These are phyloP conservation scores for Channa maculata DNA, from an alignment of 2,113 vertebrate species.

Conservation along the genomic window DNA sequence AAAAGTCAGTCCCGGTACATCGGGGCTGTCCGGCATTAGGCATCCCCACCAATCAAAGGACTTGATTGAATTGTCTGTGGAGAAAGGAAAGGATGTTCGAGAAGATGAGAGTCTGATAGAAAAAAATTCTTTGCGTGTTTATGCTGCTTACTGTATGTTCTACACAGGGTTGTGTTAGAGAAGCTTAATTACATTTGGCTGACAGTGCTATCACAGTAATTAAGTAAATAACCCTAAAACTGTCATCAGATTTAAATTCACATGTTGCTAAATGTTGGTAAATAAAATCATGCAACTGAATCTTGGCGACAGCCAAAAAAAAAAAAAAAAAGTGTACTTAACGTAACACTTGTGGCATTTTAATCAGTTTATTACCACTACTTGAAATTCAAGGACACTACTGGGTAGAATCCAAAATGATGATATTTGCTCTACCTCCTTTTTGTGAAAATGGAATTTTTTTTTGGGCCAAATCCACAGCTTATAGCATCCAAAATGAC, in stretches of 20 bases:
- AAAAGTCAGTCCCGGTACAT: too few species aligned
- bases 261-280: background rate
- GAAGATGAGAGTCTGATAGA: too few species aligned
- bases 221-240: background rate
- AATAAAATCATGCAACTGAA: too few species aligned
- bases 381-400: background rate
- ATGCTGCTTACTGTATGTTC: too few species aligned
- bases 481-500: constrained; percentile 4
- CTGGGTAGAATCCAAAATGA: background rate
- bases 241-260: background rate
- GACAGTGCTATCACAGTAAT: background rate
- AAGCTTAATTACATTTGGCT: background rate
- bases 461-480: constrained; percentile 19
- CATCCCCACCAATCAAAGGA: too few species aligned
- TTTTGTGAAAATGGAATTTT: background rate
- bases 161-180: too few species aligned
- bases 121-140: too few species aligned
- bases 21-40: too few species aligned
- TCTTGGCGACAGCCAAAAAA: too few species aligned
- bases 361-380: background rate
- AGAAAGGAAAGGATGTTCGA: too few species aligned
- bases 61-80: too few species aligned
- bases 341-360: background rate
- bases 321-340: background rate
- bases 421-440: background rate